Conservation (phyloP, 1,140 invertebrate genomes). For the Magallana gigas region DNA sequence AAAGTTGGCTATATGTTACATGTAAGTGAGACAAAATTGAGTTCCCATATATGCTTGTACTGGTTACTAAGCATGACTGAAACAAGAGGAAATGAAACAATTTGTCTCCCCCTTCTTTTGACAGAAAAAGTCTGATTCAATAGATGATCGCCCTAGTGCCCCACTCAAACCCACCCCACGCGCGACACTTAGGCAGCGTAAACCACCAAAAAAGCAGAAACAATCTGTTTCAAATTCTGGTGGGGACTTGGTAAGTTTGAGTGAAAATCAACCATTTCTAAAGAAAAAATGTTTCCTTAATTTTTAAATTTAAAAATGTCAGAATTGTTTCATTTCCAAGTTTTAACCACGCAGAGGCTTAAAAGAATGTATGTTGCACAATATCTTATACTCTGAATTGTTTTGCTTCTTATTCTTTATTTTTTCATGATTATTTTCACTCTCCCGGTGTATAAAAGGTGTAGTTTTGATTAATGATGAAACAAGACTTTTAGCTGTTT, state of each 20-base stretch:
- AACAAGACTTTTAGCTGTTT: too few relatives aligned
- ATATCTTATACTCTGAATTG: too few relatives aligned
- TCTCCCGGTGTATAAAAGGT: too few relatives aligned
- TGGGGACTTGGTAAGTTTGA: conserved; percentile 28
- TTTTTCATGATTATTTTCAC: too few relatives aligned
- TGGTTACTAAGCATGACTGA: neutral
- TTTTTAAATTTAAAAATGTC: neutral
- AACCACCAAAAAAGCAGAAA: neutral
- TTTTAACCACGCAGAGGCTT: neutral
- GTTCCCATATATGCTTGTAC: too few relatives aligned
- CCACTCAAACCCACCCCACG: conserved; percentile 14
- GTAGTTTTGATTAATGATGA: too few relatives aligned
- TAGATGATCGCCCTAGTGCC: conserved; percentile 12
- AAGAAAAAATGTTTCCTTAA: too few relatives aligned
- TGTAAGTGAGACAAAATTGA: too few relatives aligned
- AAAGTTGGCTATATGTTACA: too few relatives aligned
- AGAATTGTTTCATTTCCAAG: conserved; percentile 20
- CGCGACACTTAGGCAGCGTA: conserved; percentile 7
- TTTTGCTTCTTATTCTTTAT: too few relatives aligned
- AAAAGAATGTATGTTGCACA: neutral
- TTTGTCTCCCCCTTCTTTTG: conserved; percentile 36
- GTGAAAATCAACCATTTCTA: neutral
- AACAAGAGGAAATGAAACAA: conserved; percentile 5
- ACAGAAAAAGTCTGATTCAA: conserved; percentile 10
- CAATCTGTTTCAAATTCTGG: neutral